phyloP scores from a whole-genome alignment of 2,888 invertebrate species.

The Thysanoteuthis rhombus region DNA sequence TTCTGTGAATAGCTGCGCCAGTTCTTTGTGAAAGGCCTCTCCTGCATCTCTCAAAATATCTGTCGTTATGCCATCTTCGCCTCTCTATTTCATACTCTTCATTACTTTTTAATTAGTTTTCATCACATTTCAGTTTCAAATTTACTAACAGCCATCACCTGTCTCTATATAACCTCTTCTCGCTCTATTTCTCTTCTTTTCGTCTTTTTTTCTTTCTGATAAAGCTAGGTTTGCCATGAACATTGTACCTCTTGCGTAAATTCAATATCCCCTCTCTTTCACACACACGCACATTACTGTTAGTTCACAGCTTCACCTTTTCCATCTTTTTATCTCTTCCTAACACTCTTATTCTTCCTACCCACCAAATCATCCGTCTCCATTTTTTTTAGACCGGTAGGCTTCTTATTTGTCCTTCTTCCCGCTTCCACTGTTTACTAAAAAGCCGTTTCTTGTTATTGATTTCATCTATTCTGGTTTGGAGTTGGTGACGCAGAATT shows the following conservation, averaged over 20 bases:
- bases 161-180: background rate
- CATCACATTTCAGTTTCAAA: too few species aligned
- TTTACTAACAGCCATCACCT: too few species aligned
- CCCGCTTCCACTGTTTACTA: background rate
- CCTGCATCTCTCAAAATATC: too few species aligned
- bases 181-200: background rate
- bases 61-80: too few species aligned
- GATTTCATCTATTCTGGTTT: background rate
- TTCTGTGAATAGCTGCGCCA: too few species aligned
- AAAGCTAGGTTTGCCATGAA: background rate
- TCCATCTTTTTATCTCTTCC: background rate
- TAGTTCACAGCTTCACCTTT: background rate
- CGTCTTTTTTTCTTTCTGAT: background rate
- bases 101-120: too few species aligned
- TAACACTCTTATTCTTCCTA: background rate
- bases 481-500: background rate
- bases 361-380: background rate
- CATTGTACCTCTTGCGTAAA: background rate
- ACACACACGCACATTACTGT: background rate
- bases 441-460: background rate
- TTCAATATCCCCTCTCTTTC: background rate
- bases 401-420: background rate
- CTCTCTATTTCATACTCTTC: too few species aligned
- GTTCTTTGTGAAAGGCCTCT: too few species aligned
- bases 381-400: background rate